A percentile compares a stretch with the other conserved stretches of the same genome.
Conservation (phyloP, 2,797 vertebrate species). For the Cuculus canorus region DNA sequence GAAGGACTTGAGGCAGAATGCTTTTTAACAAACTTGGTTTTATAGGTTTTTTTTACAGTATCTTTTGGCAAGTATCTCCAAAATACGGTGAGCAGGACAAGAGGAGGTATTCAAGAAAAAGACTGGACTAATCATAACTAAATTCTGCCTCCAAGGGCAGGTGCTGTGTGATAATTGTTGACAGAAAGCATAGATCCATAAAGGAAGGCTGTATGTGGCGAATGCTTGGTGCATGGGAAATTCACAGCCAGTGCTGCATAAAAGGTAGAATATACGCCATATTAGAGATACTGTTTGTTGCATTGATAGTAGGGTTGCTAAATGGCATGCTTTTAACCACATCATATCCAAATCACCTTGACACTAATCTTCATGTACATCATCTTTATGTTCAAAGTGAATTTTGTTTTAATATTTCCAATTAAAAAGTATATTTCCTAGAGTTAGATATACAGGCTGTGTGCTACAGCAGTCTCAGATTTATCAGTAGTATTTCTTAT, state of each 20-base stretch:
- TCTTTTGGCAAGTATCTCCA: neutral
- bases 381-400: neutral
- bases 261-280: neutral
- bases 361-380: neutral
- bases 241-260: neutral
- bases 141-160: neutral
- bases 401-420: neutral
- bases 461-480: neutral
- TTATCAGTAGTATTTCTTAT: neutral
- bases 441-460: neutral
- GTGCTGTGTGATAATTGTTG: neutral
- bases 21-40: neutral
- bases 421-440: neutral
- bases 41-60: neutral
- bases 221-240: neutral
- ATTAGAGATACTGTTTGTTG: neutral
- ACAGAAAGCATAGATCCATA: neutral
- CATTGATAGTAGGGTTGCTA: neutral
- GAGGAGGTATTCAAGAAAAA: neutral
- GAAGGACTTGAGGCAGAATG: neutral
- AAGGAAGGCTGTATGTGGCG: neutral
- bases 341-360: neutral
- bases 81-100: neutral
- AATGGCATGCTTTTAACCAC: neutral
- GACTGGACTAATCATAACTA: neutral